phyloP scores from a whole-genome alignment of 2,888 invertebrate species.

The Troilus luridus region DNA sequence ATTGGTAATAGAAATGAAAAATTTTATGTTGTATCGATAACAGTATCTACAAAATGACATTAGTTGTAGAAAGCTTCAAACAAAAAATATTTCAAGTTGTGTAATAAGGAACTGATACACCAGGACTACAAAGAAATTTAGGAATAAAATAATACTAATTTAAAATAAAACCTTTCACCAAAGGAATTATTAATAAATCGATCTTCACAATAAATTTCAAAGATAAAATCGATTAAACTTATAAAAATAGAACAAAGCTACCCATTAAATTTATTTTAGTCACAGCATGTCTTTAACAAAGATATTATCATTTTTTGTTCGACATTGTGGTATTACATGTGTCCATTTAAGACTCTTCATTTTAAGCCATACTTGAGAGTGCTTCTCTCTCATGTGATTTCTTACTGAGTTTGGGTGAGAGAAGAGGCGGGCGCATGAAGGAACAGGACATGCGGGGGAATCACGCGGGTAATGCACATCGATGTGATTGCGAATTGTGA shows the following conservation, averaged over 20 bases:
- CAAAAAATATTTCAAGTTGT: not conserved
- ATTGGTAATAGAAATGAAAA: not conserved
- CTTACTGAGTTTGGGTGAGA: conserved; percentile 89
- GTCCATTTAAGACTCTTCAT: conserved; percentile 87
- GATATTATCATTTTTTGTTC: conserved; percentile 55
- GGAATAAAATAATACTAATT: conserved; percentile 11
- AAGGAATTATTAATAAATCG: not conserved
- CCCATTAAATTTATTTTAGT: conserved; percentile 50
- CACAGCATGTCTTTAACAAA: conserved; percentile 58
- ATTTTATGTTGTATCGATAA: not conserved
- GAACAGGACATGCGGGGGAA: conserved; percentile 85
- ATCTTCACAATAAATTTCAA: not conserved
- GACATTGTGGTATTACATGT: conserved; percentile 67
- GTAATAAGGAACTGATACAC: conserved; percentile 13
- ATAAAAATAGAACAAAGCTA: conserved; percentile 56
- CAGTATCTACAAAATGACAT: not conserved
- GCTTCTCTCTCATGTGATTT: conserved; percentile 89
- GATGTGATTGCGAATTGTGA: conserved; percentile 80
- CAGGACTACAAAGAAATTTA: not conserved
- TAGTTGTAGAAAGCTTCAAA: not conserved
- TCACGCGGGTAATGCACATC: conserved; percentile 89
- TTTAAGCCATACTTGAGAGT: conserved; percentile 84
- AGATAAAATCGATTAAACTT: conserved; percentile 24
- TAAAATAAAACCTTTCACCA: conserved; percentile 19
- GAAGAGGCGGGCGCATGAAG: conserved; percentile 81